Percentiles rank a stretch among this genome's conserved stretches.
Conservation (phyloP, 2,797 vertebrate genomes). For the Dendrocincla tyrannina region DNA sequence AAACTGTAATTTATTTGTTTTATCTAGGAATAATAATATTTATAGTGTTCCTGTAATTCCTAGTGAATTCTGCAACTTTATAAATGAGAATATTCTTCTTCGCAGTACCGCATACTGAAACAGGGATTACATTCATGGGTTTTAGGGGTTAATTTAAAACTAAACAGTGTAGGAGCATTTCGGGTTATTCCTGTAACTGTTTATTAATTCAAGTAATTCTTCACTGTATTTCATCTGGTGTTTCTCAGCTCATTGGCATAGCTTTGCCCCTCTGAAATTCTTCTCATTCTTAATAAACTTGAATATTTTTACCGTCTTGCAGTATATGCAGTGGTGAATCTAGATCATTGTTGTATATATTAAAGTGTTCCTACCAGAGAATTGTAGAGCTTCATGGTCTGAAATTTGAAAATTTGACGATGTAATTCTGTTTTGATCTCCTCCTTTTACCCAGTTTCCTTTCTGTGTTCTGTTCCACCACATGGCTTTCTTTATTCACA, state of each 20-base stretch:
- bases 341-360: background rate
- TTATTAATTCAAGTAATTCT: slow-evolving; percentile 7
- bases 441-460: background rate
- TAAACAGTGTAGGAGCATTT: background rate
- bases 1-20: background rate
- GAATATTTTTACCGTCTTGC: background rate
- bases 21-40: background rate
- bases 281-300: background rate
- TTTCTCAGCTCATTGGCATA: slow-evolving; percentile 2
- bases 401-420: background rate
- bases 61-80: background rate
- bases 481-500: background rate
- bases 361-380: background rate
- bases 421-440: background rate
- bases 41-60: background rate
- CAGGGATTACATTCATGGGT: background rate
- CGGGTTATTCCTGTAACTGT: slow-evolving; percentile 5
- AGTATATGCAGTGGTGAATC: background rate
- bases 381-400: background rate
- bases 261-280: slow-evolving; percentile 3
- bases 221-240: background rate
- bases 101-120: background rate
- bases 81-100: background rate
- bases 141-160: background rate
- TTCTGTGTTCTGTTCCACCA: background rate